Conservation (phyloP, 2,797 vertebrate genomes). For the Melanotaenia maccullochi region DNA sequence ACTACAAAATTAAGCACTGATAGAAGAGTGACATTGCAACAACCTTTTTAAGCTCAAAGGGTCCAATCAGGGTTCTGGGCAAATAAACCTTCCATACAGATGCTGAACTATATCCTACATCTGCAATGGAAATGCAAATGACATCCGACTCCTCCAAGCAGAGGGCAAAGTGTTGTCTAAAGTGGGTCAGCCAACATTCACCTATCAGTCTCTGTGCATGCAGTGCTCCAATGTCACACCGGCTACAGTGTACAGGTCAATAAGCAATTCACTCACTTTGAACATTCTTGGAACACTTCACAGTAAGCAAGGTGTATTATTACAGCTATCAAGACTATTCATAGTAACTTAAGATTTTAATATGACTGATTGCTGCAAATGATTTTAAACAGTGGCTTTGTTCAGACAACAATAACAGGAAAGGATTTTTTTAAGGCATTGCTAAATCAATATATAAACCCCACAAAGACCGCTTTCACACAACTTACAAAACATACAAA, state of each 20-base stretch:
- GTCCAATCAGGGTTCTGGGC: conserved; percentile 19
- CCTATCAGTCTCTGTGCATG: conserved; percentile 59
- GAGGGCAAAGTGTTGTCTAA: conserved; percentile 67
- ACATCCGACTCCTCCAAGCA: conserved; percentile 51
- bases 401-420: not conserved
- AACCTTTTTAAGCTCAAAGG: conserved; percentile 6
- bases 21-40: not conserved
- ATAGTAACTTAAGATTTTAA: not conserved
- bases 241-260: conserved; percentile 34
- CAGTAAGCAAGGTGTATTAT: not conserved
- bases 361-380: not conserved
- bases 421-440: not conserved
- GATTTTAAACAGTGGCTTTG: not conserved
- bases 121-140: conserved; percentile 42
- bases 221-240: conserved; percentile 72
- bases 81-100: conserved; percentile 21
- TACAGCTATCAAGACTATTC: not conserved
- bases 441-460: not conserved
- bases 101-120: conserved; percentile 36
- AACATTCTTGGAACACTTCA: not conserved
- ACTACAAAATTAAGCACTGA: not conserved
- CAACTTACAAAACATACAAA: not conserved
- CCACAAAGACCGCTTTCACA: not conserved
- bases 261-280: conserved; percentile 23
- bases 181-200: conserved; percentile 73